phyloP scores from a whole-genome alignment of 2,888 invertebrate species.

The Cantharis nigra region DNA sequence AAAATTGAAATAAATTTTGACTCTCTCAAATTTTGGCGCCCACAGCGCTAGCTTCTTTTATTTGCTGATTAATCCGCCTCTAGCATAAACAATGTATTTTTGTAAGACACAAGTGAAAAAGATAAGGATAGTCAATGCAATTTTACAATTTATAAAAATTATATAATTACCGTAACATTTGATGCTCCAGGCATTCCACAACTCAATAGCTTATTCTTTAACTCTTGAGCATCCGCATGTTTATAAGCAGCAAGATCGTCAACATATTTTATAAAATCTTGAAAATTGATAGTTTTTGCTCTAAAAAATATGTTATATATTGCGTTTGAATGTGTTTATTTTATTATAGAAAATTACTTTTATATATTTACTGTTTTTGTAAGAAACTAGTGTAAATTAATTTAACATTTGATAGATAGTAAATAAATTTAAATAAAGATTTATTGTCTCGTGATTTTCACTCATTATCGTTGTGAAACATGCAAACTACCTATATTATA shows the following conservation, averaged over 20 bases:
- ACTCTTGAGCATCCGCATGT: conserved; percentile 72
- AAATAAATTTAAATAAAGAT: neutral
- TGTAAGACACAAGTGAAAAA: no score
- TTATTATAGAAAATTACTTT: neutral
- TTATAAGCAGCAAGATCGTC: conserved; percentile 66
- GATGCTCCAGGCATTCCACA: conserved; percentile 75
- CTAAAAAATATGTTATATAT: no score
- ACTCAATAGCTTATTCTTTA: conserved; percentile 75
- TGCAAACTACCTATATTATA: neutral
- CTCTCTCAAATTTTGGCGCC: no score
- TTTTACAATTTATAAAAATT: neutral
- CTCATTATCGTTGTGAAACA: neutral
- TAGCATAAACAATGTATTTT: no score
- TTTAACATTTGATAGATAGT: neutral
- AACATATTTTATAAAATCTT: no score
- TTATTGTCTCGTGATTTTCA: neutral
- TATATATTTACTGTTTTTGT: neutral
- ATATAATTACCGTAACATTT: conserved; percentile 20
- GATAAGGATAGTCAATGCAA: neutral
- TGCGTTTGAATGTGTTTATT: no score
- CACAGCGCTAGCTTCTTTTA: no score
- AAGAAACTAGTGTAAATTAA: neutral
- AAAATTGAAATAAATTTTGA: no score
- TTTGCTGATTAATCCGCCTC: no score
- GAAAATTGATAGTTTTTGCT: no score